Evolutionary conservation across 2,113 vertebrate genomes (phyloP).

Genomic region (Kryptolebias marmoratus): DNA sequence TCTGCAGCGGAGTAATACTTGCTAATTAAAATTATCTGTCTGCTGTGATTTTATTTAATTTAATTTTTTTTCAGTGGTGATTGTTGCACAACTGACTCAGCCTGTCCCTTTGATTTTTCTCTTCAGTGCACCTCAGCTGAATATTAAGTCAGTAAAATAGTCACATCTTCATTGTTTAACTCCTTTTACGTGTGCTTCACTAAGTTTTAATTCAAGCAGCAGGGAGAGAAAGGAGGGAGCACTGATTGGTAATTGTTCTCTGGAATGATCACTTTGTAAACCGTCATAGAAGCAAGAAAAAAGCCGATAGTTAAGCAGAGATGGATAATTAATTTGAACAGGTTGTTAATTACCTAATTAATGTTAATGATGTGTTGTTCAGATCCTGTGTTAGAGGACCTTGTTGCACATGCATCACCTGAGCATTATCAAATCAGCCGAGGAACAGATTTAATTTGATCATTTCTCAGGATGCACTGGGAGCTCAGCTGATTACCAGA

Average conservation of each 20-base stretch:
- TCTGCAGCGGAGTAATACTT: background rate
- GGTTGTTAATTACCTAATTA: background rate
- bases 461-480: background rate
- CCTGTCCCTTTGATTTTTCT: background rate
- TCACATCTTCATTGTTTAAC: background rate
- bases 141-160: background rate
- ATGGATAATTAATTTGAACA: background rate
- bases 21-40: constrained; percentile 11
- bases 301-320: background rate
- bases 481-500: background rate
- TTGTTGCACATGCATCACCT: background rate
- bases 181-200: background rate
- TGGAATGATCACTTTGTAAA: background rate
- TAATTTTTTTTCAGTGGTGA: too few species aligned
- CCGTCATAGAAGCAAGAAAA: background rate
- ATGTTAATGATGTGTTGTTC: constrained; percentile 2
- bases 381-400: background rate
- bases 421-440: constrained; percentile 7
- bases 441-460: constrained; percentile 13
- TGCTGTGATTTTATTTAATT: constrained; percentile 8
- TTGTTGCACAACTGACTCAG: background rate
- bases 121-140: background rate
- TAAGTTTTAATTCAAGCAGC: background rate
- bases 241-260: background rate
- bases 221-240: background rate